These are phyloP conservation scores for Spea bombifrons DNA, from an alignment of 2,113 vertebrate species.

Conservation along the genomic window DNA sequence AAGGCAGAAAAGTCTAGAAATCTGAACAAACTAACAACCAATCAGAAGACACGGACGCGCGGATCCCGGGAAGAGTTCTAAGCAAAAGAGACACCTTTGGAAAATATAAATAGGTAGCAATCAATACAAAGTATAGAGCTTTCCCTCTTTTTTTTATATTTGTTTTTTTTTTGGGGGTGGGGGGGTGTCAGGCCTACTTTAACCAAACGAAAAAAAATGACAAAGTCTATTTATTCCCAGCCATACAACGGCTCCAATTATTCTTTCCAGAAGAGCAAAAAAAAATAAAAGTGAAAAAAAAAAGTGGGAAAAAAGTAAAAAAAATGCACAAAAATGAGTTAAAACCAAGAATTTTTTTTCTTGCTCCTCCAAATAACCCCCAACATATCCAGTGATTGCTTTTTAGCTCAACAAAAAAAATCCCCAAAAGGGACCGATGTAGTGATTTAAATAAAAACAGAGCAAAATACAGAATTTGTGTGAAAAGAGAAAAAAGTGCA, in stretches of 20 bases:
- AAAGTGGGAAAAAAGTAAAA: background rate
- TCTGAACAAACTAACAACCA: no score
- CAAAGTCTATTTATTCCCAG: constrained; percentile 61
- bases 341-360: background rate
- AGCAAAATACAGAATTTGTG: constrained; percentile 68
- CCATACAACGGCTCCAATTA: constrained; percentile 64
- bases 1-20: no score
- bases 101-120: no score
- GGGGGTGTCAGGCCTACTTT: no score
- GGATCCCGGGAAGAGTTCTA: no score
- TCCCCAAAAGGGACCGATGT: constrained; percentile 55
- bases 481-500: constrained; percentile 78
- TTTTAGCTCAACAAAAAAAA: constrained; percentile 54
- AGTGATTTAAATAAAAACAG: constrained; percentile 70
- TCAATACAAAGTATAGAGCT: no score
- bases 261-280: constrained; percentile 61
- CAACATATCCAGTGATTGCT: constrained; percentile 69
- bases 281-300: constrained; percentile 19
- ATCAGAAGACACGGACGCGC: no score
- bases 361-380: constrained; percentile 44
- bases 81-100: no score
- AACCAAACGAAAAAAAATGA: background rate
- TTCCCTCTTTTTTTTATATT: no score
- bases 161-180: no score
- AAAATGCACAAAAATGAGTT: constrained; percentile 17